These are phyloP conservation scores for Penaeus japonicus DNA, from an alignment of 1,140 invertebrate genomes.

Conservation along the genomic window DNA sequence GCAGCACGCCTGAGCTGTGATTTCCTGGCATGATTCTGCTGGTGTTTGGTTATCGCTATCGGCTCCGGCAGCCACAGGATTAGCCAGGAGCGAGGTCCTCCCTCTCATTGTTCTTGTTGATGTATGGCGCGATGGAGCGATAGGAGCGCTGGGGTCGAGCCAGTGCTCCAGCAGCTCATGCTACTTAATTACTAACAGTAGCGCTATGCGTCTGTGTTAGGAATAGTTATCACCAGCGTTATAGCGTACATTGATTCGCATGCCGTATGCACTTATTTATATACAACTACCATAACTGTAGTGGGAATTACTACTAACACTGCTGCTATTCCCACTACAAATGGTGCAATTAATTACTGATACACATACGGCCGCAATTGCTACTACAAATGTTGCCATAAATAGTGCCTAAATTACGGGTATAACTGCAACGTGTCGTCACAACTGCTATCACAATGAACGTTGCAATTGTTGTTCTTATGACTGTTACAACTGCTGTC, in stretches of 20 bases:
- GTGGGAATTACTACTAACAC: slow-evolving; percentile 14
- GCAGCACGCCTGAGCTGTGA: slow-evolving; percentile 21
- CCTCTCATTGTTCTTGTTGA: slow-evolving; percentile 39
- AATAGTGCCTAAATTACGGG: slow-evolving; percentile 40
- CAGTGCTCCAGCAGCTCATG: neutral
- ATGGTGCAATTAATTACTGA: slow-evolving; percentile 40
- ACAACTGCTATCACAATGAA: slow-evolving; percentile 25
- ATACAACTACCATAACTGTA: neutral
- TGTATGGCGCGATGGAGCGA: slow-evolving; percentile 31
- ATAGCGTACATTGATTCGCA: no score
- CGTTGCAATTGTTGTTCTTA: slow-evolving; percentile 3
- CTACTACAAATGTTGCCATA: slow-evolving; percentile 31
- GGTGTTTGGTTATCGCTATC: slow-evolving; percentile 43
- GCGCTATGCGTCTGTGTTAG: no score
- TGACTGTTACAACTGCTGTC: neutral
- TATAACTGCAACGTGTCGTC: slow-evolving; percentile 25
- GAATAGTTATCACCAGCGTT: no score
- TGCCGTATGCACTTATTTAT: neutral
- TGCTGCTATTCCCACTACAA: slow-evolving; percentile 35
- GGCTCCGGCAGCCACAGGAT: slow-evolving; percentile 35
- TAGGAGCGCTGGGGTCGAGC: neutral
- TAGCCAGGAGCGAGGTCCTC: slow-evolving; percentile 23
- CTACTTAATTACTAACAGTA: no score
- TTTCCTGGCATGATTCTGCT: slow-evolving; percentile 27
- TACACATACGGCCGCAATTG: slow-evolving; percentile 48